phyloP scores from a whole-genome alignment of 2,888 invertebrate genomes.

The Plutella xylostella region DNA sequence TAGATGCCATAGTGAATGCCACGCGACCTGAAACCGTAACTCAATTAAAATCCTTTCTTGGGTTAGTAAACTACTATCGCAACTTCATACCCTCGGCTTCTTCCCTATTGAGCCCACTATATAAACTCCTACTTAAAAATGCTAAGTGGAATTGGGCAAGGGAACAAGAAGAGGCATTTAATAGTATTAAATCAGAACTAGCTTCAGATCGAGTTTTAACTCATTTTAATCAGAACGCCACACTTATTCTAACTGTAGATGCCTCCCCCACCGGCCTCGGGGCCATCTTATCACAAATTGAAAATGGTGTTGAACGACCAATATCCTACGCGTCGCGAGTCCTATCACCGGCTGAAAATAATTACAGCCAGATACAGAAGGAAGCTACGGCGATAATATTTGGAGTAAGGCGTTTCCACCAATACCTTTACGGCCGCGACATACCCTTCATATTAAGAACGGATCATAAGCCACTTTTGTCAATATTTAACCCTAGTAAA shows the following conservation, averaged over 20 bases:
- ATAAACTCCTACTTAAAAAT: conserved; percentile 4
- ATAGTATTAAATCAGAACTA: conserved; percentile 3
- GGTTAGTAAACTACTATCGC: conserved; percentile 2
- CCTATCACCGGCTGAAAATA: neutral
- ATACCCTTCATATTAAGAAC: conserved; percentile 5
- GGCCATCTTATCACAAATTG: neutral
- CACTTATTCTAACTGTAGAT: conserved; percentile 3
- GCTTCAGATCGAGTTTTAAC: conserved; percentile 4
- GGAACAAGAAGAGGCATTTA: conserved; percentile 3
- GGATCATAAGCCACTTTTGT: conserved; percentile 8
- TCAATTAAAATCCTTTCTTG: conserved; percentile 8
- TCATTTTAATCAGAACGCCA: conserved; percentile 2
- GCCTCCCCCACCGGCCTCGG: conserved; percentile 1
- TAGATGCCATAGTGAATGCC: neutral
- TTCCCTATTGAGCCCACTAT: conserved; percentile 1
- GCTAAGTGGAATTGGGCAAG: conserved; percentile 2
- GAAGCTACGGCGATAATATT: conserved; percentile 7
- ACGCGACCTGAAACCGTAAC: neutral
- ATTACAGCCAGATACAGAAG: conserved; percentile 8
- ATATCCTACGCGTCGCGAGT: too few relatives aligned
- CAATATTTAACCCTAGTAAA: neutral
- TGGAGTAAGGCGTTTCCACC: conserved; percentile 1
- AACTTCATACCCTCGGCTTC: conserved; percentile 2
- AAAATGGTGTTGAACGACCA: neutral
- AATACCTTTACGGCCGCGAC: conserved; percentile 5